phyloP scores from a whole-genome alignment of 1,140 invertebrate species.

The Formica selysi region DNA sequence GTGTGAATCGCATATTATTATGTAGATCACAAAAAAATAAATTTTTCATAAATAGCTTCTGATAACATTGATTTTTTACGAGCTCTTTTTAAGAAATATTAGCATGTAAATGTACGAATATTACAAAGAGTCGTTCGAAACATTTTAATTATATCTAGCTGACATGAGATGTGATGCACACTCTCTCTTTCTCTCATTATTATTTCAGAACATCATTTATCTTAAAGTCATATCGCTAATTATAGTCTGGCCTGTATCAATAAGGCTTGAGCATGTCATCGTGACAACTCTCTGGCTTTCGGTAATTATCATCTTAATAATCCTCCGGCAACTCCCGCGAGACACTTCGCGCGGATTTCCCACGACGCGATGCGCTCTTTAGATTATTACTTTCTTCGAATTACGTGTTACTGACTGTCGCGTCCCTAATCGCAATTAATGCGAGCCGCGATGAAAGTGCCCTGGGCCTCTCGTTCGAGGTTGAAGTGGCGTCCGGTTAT shows the following conservation, averaged over 20 bases:
- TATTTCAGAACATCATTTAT: not conserved
- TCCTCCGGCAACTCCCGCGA: not conserved
- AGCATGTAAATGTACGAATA: too few relatives aligned
- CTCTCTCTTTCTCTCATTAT: not conserved
- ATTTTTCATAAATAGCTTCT: conserved; percentile 6
- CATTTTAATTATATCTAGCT: not conserved
- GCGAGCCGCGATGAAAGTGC: conserved; percentile 7
- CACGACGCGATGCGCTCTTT: conserved; percentile 24
- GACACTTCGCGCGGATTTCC: conserved; percentile 16
- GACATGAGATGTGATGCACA: not conserved
- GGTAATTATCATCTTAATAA: conserved; percentile 41
- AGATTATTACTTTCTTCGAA: conserved; percentile 68
- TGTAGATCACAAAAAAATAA: not conserved
- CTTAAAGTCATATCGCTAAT: conserved; percentile 28
- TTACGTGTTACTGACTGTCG: conserved; percentile 62
- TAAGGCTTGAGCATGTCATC: conserved; percentile 2
- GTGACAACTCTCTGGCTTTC: not conserved
- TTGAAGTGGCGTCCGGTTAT: conserved; percentile 66
- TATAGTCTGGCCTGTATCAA: not conserved
- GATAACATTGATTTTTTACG: not conserved
- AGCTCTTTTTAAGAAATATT: conserved; percentile 1
- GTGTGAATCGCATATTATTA: not conserved
- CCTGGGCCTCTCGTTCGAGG: conserved; percentile 37
- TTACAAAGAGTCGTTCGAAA: not conserved
- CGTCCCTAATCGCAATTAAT: conserved; percentile 69